Conservation (phyloP, 2,113 vertebrate species). For the Orycteropus afer region DNA sequence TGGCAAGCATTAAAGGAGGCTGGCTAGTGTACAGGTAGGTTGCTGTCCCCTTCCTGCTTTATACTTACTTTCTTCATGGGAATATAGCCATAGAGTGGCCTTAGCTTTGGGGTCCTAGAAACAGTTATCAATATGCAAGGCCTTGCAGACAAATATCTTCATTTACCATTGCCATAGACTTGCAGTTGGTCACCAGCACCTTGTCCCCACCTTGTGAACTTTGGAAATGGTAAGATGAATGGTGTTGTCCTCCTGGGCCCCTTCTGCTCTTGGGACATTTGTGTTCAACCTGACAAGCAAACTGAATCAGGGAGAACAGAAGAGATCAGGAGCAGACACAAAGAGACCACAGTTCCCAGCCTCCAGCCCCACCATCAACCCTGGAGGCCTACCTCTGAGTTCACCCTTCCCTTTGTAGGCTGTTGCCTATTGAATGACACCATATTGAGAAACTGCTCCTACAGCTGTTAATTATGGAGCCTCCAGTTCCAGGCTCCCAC, state of each 20-base stretch:
- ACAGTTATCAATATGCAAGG: background rate
- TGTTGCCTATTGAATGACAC: background rate
- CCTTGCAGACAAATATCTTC: background rate
- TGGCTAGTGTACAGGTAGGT: too few species aligned
- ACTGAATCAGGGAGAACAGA: background rate
- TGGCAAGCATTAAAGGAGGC: background rate
- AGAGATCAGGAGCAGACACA: background rate
- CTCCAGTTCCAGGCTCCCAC: constrained; percentile 35
- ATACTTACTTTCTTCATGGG: background rate
- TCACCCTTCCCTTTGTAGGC: background rate
- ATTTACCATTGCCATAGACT: background rate
- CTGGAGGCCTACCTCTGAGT: background rate
- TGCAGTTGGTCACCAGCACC: background rate
- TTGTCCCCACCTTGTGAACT: too few species aligned
- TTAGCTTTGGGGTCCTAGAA: background rate
- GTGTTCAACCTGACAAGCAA: background rate
- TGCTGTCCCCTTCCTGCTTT: background rate
- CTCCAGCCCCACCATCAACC: background rate
- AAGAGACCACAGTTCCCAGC: background rate
- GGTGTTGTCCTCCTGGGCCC: background rate
- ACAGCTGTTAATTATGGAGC: constrained; percentile 62
- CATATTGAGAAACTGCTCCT: constrained; percentile 37
- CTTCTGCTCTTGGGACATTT: background rate
- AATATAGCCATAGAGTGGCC: background rate
- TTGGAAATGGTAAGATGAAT: background rate